Evolutionary conservation across 2,797 vertebrate genomes (phyloP).

Genomic region (Pseudochirops corinnae): DNA sequence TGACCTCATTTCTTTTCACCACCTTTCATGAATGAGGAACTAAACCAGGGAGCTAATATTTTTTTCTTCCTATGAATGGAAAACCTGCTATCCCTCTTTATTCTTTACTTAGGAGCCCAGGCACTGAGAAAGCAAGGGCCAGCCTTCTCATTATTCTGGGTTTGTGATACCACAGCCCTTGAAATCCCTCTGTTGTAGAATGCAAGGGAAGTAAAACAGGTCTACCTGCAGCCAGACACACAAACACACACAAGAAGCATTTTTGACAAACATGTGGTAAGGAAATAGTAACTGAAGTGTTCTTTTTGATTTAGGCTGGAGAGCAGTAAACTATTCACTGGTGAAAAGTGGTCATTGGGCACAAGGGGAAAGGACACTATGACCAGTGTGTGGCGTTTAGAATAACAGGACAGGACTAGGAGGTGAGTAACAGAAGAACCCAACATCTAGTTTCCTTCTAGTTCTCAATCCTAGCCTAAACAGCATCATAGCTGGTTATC

Average conservation of each 20-base stretch:
- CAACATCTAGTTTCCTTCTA: neutral
- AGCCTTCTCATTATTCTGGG: neutral
- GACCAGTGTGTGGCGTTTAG: neutral
- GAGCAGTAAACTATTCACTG: neutral
- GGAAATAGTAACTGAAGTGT: neutral
- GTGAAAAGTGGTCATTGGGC: neutral
- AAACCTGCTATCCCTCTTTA: neutral
- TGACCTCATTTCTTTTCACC: constrained; percentile 65
- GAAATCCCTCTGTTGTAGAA: neutral
- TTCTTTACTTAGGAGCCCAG: neutral
- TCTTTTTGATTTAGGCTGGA: neutral
- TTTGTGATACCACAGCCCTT: neutral
- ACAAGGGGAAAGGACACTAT: neutral
- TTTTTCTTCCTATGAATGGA: neutral
- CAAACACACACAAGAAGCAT: neutral
- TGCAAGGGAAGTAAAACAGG: neutral
- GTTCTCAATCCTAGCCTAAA: neutral
- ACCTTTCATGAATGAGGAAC: constrained; percentile 49
- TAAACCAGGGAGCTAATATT: constrained; percentile 35
- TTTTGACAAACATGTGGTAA: neutral
- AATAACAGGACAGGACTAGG: neutral
- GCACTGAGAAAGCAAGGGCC: neutral
- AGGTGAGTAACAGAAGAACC: neutral
- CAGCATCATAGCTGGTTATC: neutral
- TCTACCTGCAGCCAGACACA: neutral